These are phyloP conservation scores for Scaptomyza pallida DNA, from an alignment of 1,140 invertebrate genomes.

Conservation along the genomic window DNA sequence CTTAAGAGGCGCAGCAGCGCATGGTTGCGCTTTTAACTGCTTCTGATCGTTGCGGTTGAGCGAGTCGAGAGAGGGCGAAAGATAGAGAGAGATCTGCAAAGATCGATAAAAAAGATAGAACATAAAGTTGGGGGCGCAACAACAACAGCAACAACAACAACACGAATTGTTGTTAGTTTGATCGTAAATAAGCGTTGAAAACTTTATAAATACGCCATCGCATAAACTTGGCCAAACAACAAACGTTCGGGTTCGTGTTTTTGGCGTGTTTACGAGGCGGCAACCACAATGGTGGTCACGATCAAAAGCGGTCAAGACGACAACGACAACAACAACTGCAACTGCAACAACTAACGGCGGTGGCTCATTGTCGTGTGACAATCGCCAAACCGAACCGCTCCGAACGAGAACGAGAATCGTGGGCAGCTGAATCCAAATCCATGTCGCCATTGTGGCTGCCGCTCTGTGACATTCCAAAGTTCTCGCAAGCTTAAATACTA, in stretches of 20 bases:
- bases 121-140: slow-evolving; percentile 12
- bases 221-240: slow-evolving; percentile 71
- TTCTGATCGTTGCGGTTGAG: slow-evolving; percentile 10
- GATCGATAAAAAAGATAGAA: slow-evolving; percentile 28
- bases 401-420: slow-evolving; percentile 31
- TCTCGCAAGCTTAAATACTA: slow-evolving; percentile 11
- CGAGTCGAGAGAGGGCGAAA: not conserved
- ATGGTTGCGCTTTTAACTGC: slow-evolving; percentile 29
- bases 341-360: slow-evolving; percentile 27
- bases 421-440: slow-evolving; percentile 52
- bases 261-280: slow-evolving; percentile 77
- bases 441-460: slow-evolving; percentile 62
- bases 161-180: slow-evolving; percentile 27
- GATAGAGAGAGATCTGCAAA: slow-evolving; percentile 3
- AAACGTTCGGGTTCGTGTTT: slow-evolving; percentile 19
- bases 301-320: slow-evolving; percentile 75
- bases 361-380: slow-evolving; percentile 72
- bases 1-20: slow-evolving; percentile 17
- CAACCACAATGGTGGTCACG: slow-evolving; percentile 80
- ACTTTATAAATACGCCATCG: slow-evolving; percentile 75
- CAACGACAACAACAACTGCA: slow-evolving; percentile 19
- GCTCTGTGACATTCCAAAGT: slow-evolving; percentile 61
- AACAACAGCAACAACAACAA: slow-evolving; percentile 9
- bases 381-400: slow-evolving; percentile 39
- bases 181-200: slow-evolving; percentile 80